Base-by-base conservation (phyloP, 1,140 invertebrate species). In the Drosophila willistoni region DNA sequence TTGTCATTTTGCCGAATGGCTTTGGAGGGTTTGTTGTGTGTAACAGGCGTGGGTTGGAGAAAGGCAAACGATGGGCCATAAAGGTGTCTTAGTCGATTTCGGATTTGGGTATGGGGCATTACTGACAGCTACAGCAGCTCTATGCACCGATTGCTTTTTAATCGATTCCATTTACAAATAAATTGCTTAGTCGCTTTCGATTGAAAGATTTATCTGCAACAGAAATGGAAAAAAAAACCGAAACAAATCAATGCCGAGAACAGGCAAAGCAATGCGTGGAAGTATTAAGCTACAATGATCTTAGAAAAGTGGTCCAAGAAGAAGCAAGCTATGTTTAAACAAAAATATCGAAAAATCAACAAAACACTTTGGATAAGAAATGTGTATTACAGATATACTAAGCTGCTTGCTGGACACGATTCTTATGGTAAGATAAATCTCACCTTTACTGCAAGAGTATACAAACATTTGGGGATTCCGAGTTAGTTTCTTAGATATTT, bases 161-260 rank as follows among this genome's bases (percentile, higher is more conserved):
- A 91, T 91, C 90, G 90, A 90, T 91, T 91, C 90, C 90, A 90
- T 91, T 91, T 91, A 89, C 81, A 91, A 90, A 91, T 91, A 91
- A 91, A 91, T 91, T 91, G 84, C 85, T 91, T 91, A 51, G 68
- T 39, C 64, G 64, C 57, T 60, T 68, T 54, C 64, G 60, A 54
- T 77, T 56, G 47, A 41, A 77, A 89, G 84, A 87, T 87, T 87
- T 87, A 87, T 87, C 73, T 80, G 69, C 70, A 64, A 25, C 13
- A 33, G 9, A 64, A 22, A 12, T 4, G 25, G 12, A 25, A 7
- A 10, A 10, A 10, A 7, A 41, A 13, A 9, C 44, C 9, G 33
- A 22, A 54, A 59, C 25, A 29, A 17, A 19, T 22, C 7, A 36
- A 13, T 55, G 59, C 36, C 42, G 22, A 60, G 3, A 6, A 19